phyloP scores from a whole-genome alignment of 1,140 invertebrate species.

The Drosophila sturtevanti region DNA sequence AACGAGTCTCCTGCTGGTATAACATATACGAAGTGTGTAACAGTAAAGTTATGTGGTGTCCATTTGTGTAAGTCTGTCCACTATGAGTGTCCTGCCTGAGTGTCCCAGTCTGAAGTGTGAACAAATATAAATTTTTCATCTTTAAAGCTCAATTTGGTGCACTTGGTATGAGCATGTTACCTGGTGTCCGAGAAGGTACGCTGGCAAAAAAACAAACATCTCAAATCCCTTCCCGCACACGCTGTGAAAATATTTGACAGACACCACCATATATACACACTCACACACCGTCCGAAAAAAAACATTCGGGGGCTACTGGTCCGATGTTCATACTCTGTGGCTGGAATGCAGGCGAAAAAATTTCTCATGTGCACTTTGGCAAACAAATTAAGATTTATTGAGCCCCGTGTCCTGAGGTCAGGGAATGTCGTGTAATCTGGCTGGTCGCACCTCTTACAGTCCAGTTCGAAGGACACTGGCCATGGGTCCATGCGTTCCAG shows the following conservation, averaged over 20 bases:
- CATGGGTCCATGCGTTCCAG: not conserved
- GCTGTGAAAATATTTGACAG: constrained; percentile 61
- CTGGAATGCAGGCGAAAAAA: constrained; percentile 53
- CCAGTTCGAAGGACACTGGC: not conserved
- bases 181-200: not conserved
- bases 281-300: not conserved
- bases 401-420: constrained; percentile 21
- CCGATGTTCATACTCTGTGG: not conserved
- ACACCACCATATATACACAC: constrained; percentile 1
- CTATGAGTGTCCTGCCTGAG: no score
- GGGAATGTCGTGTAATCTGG: constrained; percentile 35
- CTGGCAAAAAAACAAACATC: constrained; percentile 17
- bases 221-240: constrained; percentile 16
- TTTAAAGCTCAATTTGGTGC: constrained; percentile 38
- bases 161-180: constrained; percentile 27
- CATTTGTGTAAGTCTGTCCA: constrained; percentile 10
- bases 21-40: constrained; percentile 46
- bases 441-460: constrained; percentile 23
- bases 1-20: constrained; percentile 7
- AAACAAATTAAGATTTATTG: constrained; percentile 80
- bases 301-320: not conserved
- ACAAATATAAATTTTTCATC: constrained; percentile 48
- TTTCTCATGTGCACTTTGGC: constrained; percentile 73
- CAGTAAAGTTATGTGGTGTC: constrained; percentile 5
- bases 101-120: constrained; percentile 25